A percentile compares a stretch with the other conserved stretches of the same genome.
Evolutionary conservation across 2,797 vertebrate species (phyloP).

Genomic region (Sebastes cheni): DNA sequence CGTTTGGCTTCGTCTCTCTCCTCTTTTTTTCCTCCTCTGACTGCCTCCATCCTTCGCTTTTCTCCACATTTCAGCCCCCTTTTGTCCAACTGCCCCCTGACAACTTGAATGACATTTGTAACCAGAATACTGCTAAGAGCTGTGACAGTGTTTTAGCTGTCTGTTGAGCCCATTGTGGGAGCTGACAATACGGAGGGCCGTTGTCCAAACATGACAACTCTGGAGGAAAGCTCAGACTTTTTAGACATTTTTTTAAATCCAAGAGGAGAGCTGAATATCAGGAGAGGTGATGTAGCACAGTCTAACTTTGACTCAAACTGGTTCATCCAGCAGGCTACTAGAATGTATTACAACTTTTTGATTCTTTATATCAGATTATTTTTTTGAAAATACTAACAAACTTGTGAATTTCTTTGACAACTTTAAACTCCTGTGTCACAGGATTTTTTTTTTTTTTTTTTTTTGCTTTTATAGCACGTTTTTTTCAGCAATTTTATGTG

Average conservation of each 20-base stretch:
- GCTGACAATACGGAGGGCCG: slow-evolving; percentile 58
- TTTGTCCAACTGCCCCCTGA: slow-evolving; percentile 65
- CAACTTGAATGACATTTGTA: slow-evolving; percentile 81
- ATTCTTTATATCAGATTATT: slow-evolving; percentile 71
- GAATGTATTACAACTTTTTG: slow-evolving; percentile 69
- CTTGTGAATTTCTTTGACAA: slow-evolving; percentile 61
- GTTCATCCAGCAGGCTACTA: slow-evolving; percentile 71
- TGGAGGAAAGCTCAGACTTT: slow-evolving; percentile 58
- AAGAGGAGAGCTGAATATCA: slow-evolving; percentile 61
- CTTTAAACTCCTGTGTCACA: slow-evolving; percentile 58
- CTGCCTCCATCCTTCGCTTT: slow-evolving; percentile 71
- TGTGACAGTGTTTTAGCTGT: slow-evolving; percentile 76
- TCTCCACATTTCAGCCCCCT: slow-evolving; percentile 70
- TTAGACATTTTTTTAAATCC: slow-evolving; percentile 50
- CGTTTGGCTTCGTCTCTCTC: slow-evolving; percentile 63
- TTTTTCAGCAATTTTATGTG: slow-evolving; percentile 47
- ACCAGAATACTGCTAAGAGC: slow-evolving; percentile 83
- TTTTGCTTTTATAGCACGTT: slow-evolving; percentile 47
- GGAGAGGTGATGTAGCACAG: slow-evolving; percentile 77
- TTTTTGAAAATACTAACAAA: slow-evolving; percentile 58
- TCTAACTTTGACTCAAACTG: slow-evolving; percentile 65
- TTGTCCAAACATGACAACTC: slow-evolving; percentile 59
- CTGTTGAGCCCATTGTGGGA: slow-evolving; percentile 48
- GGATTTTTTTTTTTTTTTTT: slow-evolving; percentile 39
- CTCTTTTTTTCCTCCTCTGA: slow-evolving; percentile 45